These are phyloP conservation scores for Daboia siamensis DNA, from an alignment of 2,113 vertebrate species.

Conservation along the genomic window DNA sequence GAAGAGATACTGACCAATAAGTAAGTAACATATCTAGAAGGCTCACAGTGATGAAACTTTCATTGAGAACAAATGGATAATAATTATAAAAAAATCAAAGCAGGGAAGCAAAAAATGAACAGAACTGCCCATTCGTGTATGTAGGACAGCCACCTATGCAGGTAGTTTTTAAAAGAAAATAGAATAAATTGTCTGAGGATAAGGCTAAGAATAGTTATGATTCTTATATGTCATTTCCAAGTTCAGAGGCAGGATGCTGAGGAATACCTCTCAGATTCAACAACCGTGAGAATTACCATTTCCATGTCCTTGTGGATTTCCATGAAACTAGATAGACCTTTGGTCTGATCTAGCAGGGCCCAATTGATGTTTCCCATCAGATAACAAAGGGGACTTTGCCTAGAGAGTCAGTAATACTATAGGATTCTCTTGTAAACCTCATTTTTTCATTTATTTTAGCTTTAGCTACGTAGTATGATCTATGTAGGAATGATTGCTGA, in stretches of 20 bases:
- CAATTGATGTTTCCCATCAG: background rate
- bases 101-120: background rate
- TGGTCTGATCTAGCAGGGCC: background rate
- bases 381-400: background rate
- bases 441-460: background rate
- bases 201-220: background rate
- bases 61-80: background rate
- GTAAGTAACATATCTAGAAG: background rate
- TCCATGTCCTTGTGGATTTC: background rate
- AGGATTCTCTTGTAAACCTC: background rate
- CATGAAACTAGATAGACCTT: background rate
- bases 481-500: background rate
- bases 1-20: background rate
- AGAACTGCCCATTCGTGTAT: background rate
- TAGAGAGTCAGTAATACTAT: too few species aligned
- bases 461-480: background rate
- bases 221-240: background rate
- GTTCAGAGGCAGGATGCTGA: background rate
- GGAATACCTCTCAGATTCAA: background rate
- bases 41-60: background rate
- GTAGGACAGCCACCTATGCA: background rate
- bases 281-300: too few species aligned
- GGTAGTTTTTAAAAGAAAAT: background rate
- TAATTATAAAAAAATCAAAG: background rate
- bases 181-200: background rate